phyloP scores from a whole-genome alignment of 2,888 invertebrate species.

The Monopis laevigella region DNA sequence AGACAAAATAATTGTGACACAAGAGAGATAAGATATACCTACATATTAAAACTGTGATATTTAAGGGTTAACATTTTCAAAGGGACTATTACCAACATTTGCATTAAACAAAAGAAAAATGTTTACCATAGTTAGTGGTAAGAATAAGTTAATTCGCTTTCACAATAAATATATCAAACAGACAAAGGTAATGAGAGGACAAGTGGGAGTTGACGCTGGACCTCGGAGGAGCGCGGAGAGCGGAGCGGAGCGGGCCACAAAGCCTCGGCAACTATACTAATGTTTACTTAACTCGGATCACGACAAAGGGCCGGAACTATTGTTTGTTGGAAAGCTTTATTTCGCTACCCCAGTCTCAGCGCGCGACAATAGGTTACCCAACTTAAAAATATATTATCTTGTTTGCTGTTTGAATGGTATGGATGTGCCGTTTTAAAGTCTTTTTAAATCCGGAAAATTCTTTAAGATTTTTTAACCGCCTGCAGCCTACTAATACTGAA shows the following conservation, averaged over 20 bases:
- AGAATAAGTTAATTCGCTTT: not conserved
- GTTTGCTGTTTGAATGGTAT: conserved; percentile 14
- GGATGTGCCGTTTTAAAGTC: conserved; percentile 9
- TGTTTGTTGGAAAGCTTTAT: conserved; percentile 67
- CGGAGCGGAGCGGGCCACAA: not conserved
- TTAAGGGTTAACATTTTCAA: too few species aligned
- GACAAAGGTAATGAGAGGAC: conserved; percentile 51
- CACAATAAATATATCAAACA: conserved; percentile 35
- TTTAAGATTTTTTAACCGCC: too few species aligned
- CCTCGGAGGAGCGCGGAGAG: conserved; percentile 16
- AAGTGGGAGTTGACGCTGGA: conserved; percentile 44
- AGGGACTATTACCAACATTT: conserved; percentile 1
- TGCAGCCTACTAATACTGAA: too few species aligned
- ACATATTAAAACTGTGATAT: too few species aligned
- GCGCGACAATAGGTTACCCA: conserved; percentile 63
- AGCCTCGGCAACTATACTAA: conserved; percentile 26
- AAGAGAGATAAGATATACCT: too few species aligned
- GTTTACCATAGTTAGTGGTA: too few species aligned
- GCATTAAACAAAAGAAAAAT: too few species aligned
- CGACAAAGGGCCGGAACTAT: conserved; percentile 68
- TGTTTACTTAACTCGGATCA: conserved; percentile 59
- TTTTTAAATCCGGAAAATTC: too few species aligned
- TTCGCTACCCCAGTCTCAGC: conserved; percentile 58
- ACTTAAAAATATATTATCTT: conserved; percentile 63
- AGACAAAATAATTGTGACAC: too few species aligned